Evolutionary conservation across 2,797 vertebrate species (phyloP).

Genomic region (Trichosurus vulpecula): DNA sequence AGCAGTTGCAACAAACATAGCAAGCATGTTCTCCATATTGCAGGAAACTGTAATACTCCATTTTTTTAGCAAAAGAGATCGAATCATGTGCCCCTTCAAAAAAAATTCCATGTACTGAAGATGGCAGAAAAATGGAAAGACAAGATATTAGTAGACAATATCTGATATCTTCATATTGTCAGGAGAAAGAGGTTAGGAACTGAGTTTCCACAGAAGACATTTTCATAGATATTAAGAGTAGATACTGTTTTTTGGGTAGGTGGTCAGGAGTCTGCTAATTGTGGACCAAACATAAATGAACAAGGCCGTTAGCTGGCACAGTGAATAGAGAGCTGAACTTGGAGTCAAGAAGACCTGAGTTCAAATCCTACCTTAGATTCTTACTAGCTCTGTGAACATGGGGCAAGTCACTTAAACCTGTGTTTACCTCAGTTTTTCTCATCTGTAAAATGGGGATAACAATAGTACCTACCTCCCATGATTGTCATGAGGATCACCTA

Average conservation of each 20-base stretch:
- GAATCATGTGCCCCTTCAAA: background rate
- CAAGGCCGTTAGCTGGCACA: background rate
- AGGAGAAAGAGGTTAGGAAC: background rate
- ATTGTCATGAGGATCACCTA: background rate
- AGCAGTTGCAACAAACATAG: background rate
- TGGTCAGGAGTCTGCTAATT: background rate
- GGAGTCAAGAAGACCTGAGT: background rate
- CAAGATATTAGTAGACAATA: background rate
- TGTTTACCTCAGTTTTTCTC: background rate
- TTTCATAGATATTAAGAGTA: background rate
- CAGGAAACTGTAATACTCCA: background rate
- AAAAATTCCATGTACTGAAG: background rate
- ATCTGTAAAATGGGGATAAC: background rate
- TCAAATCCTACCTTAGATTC: background rate
- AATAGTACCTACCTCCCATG: background rate
- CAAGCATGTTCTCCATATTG: background rate
- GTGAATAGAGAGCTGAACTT: background rate
- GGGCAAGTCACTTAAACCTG: background rate
- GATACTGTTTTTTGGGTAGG: background rate
- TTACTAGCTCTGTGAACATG: background rate
- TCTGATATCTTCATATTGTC: background rate
- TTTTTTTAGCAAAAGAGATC: background rate
- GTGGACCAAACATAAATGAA: background rate
- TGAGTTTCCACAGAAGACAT: background rate
- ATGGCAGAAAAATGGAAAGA: background rate